phyloP scores from a whole-genome alignment of 2,888 invertebrate genomes.

The Nowickia ferox region DNA sequence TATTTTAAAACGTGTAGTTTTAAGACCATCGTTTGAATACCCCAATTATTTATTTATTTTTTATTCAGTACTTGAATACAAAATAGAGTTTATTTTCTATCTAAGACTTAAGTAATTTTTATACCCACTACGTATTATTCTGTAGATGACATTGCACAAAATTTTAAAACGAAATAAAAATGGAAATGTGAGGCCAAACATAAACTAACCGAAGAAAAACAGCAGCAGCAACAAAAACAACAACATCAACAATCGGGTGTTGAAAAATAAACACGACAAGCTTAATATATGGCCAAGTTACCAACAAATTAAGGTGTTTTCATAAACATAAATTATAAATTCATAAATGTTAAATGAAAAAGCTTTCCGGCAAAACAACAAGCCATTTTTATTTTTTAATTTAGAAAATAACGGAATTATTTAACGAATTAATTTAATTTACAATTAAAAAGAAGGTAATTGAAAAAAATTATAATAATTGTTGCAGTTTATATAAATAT shows the following conservation, averaged over 20 bases:
- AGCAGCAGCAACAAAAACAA: too few relatives aligned
- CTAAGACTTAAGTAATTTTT: neutral
- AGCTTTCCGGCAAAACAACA: neutral
- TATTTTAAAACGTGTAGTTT: too few relatives aligned
- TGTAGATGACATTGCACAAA: neutral
- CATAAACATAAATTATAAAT: neutral
- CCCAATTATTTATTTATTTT: too few relatives aligned
- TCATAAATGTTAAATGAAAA: constrained; percentile 8
- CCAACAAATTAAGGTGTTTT: neutral
- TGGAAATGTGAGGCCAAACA: neutral
- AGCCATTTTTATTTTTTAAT: neutral
- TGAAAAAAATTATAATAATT: too few relatives aligned
- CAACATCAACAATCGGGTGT: constrained; percentile 21
- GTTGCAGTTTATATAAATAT: too few relatives aligned
- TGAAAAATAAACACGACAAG: constrained; percentile 26
- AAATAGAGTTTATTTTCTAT: too few relatives aligned
- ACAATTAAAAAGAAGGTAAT: too few relatives aligned
- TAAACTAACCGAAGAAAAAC: neutral
- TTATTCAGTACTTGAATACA: too few relatives aligned
- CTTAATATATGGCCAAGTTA: constrained; percentile 9
- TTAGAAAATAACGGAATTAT: too few relatives aligned
- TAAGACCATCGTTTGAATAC: too few relatives aligned
- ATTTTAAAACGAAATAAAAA: constrained; percentile 2
- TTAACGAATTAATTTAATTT: too few relatives aligned
- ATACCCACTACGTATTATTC: neutral